These are phyloP conservation scores for Sarcoramphus papa DNA, from an alignment of 2,797 vertebrate genomes.

Conservation along the genomic window DNA sequence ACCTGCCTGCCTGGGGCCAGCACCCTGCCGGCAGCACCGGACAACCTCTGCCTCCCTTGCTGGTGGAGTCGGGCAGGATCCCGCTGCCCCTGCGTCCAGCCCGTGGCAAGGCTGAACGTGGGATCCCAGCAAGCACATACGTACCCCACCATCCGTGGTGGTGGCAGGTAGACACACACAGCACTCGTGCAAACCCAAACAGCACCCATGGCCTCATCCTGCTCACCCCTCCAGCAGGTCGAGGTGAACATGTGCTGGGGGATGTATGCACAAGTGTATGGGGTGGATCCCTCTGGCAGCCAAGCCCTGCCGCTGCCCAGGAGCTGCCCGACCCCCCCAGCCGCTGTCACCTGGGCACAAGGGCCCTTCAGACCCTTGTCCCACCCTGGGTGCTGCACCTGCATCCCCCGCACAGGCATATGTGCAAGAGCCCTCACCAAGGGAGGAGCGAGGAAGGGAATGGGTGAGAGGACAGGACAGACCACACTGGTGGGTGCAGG, in stretches of 20 bases:
- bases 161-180: background rate
- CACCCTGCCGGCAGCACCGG: background rate
- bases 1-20: background rate
- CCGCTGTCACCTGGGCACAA: background rate
- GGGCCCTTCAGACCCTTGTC: background rate
- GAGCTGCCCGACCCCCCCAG: background rate
- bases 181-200: background rate
- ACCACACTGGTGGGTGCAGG: background rate
- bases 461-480: background rate
- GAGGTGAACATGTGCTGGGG: background rate
- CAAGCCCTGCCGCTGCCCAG: background rate
- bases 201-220: background rate
- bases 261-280: background rate
- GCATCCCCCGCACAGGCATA: background rate
- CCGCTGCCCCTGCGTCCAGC: background rate
- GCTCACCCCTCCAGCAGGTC: background rate
- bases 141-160: fast-evolving
- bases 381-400: background rate
- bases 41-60: background rate
- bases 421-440: fast-evolving
- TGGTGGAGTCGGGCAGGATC: background rate
- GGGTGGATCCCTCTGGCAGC: background rate
- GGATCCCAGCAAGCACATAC: fast-evolving
- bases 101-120: fast-evolving
- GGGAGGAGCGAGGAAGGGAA: background rate